Percentiles rank a stretch among this genome's conserved stretches.
phyloP scores from a whole-genome alignment of 2,888 invertebrate species.

The Nomada fucata region DNA sequence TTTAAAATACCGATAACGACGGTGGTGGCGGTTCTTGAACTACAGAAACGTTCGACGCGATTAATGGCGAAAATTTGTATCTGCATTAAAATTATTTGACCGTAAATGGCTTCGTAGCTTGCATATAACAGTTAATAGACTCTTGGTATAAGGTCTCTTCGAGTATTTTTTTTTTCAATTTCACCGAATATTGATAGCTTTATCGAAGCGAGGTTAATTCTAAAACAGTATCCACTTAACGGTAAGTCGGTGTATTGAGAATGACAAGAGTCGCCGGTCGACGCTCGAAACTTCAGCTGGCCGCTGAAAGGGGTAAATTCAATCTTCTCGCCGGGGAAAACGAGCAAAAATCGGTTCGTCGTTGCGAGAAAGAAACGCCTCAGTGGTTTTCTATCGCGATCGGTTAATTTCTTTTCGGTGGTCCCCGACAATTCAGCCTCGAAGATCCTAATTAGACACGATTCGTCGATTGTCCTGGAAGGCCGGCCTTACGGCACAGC shows the following conservation, averaged over 20 bases:
- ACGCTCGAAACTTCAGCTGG: not conserved
- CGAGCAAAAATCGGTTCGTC: not conserved
- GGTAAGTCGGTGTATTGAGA: too few species aligned
- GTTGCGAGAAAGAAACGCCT: not conserved
- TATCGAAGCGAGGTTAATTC: not conserved
- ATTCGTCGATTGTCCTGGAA: slow-evolving; percentile 19
- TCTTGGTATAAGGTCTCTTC: too few species aligned
- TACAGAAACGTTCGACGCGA: too few species aligned
- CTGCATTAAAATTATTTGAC: too few species aligned
- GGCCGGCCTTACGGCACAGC: slow-evolving; percentile 14
- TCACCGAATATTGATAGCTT: not conserved
- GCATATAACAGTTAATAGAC: too few species aligned
- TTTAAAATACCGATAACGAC: too few species aligned
- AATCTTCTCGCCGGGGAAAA: not conserved
- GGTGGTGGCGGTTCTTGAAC: too few species aligned
- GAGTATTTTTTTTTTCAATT: too few species aligned
- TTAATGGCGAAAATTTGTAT: too few species aligned
- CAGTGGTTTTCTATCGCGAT: slow-evolving; percentile 9
- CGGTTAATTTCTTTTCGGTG: slow-evolving; percentile 15
- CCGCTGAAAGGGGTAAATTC: not conserved
- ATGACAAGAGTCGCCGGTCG: not conserved
- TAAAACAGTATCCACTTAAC: not conserved
- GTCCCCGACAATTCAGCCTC: not conserved
- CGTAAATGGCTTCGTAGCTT: too few species aligned
- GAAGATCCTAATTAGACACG: slow-evolving; percentile 39